Conservation (phyloP, 2,888 invertebrate genomes). For the Arrhopalites spinosus region DNA sequence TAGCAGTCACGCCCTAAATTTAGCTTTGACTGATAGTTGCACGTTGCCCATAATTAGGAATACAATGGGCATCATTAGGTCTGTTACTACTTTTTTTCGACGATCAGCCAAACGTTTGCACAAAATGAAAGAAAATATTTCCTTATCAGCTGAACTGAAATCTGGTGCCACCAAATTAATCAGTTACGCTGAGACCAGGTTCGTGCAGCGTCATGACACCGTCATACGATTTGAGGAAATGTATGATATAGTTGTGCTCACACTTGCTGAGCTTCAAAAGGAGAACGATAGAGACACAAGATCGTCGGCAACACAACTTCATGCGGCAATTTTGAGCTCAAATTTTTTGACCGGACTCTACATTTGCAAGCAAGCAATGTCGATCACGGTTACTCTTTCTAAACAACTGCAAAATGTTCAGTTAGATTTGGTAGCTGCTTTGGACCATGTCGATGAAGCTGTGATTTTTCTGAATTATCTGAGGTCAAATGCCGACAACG, state of each 20-base stretch:
- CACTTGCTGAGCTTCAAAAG: neutral
- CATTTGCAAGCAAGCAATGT: neutral
- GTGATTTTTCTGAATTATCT: neutral
- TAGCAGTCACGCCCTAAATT: neutral
- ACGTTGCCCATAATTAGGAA: neutral
- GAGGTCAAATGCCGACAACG: neutral
- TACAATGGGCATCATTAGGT: neutral
- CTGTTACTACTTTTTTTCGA: neutral
- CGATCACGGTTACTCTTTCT: neutral
- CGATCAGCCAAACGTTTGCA: neutral
- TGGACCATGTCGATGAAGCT: neutral
- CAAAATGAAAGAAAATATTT: neutral
- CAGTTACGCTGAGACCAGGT: neutral
- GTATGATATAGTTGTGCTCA: neutral
- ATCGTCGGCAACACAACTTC: too few species aligned
- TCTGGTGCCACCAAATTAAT: neutral
- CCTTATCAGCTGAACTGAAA: neutral
- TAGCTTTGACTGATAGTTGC: neutral
- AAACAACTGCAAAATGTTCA: neutral
- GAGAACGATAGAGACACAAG: neutral
- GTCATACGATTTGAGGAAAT: neutral
- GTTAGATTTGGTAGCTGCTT: neutral
- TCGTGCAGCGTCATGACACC: neutral
- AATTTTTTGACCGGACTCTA: neutral
- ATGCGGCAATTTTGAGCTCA: neutral